Base-by-base conservation (phyloP, 2,113 vertebrate genomes). In the Crotalus helleri region DNA sequence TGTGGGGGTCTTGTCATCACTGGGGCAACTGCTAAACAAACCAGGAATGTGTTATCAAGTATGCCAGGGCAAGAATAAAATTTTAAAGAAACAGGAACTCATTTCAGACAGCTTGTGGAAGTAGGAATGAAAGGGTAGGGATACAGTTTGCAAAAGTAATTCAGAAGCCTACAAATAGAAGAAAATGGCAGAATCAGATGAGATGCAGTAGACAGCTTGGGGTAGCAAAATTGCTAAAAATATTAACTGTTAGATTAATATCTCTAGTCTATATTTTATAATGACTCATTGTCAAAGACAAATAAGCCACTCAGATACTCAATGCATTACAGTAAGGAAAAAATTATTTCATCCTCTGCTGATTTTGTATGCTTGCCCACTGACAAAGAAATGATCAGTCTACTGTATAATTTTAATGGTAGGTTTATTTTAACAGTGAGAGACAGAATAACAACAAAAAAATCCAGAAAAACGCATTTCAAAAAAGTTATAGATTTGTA, bases 1-100 rank as follows among this genome's bases (percentile, higher is more conserved):
- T 26, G 88, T 2, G 11, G 17, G 26, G 29, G 29, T 57, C 74
- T 33, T 21, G 17, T 44, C 10, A 13, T 93, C 49, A 21, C 89
- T 23, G 29, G 49, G 81, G 88, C 89, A 87, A 90, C 89, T 10
- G 2, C 57, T 87, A 93, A 90, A 69, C n/a, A 93, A 93, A 93
- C 81, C 8, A 64, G 57, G 57, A 86, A 24, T 9, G n/a, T 87
- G 10, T 39, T 53, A 46, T 46, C 74, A 93, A 61, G 46, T 85
- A 39, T 53, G 46, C 74, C 55, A 86, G 89, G 74, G 4, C 29
- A 15, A 85, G 46, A 61, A 44, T 26, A 61, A 61, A 93, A 23
- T 44, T 24, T 64, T 93, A 93, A 93, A 93, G 81, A n/a, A 85
- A 90, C 74, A 93, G 88, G 29, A n/a, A 13, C 3, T 2, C 19